Conservation (phyloP, 2,888 invertebrate species). For the Cantharis rustica region DNA sequence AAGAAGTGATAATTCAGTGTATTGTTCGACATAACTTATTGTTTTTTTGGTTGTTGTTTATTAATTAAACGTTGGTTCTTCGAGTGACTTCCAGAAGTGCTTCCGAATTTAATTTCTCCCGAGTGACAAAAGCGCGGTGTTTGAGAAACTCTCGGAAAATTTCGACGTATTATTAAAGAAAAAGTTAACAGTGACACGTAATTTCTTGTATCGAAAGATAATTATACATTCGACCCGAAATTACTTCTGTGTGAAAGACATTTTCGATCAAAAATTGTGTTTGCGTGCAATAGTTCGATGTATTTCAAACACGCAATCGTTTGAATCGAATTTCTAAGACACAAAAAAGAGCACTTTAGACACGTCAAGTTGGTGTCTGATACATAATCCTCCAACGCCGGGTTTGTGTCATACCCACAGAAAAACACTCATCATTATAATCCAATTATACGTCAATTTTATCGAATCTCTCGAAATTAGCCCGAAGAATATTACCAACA, state of each 20-base stretch:
- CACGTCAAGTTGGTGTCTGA: slow-evolving; percentile 29
- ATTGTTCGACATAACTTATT: background rate
- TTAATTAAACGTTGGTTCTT: background rate
- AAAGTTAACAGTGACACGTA: slow-evolving; percentile 27
- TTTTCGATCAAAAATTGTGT: slow-evolving; percentile 43
- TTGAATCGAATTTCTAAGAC: slow-evolving; percentile 40
- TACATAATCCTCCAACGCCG: slow-evolving; percentile 25
- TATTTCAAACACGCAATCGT: slow-evolving; percentile 39
- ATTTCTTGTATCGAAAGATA: slow-evolving; percentile 31
- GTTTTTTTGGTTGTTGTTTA: slow-evolving; percentile 7
- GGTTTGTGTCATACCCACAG: slow-evolving; percentile 22
- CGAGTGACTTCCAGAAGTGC: slow-evolving; percentile 27
- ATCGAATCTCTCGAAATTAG: slow-evolving; percentile 17
- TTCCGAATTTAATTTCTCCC: slow-evolving; percentile 8
- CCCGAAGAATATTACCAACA: slow-evolving; percentile 15
- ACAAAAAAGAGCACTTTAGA: slow-evolving; percentile 34
- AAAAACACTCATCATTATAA: slow-evolving; percentile 23
- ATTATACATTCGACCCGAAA: slow-evolving; percentile 31
- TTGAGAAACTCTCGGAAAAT: background rate
- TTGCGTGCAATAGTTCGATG: slow-evolving; percentile 42
- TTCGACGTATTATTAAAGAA: slow-evolving; percentile 7
- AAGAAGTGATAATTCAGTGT: slow-evolving; percentile 26
- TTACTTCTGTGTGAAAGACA: slow-evolving; percentile 40
- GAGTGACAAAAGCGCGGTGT: slow-evolving; percentile 1
- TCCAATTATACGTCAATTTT: slow-evolving; percentile 22